Conservation (phyloP, 2,113 vertebrate genomes). For the Polypterus bichir region DNA sequence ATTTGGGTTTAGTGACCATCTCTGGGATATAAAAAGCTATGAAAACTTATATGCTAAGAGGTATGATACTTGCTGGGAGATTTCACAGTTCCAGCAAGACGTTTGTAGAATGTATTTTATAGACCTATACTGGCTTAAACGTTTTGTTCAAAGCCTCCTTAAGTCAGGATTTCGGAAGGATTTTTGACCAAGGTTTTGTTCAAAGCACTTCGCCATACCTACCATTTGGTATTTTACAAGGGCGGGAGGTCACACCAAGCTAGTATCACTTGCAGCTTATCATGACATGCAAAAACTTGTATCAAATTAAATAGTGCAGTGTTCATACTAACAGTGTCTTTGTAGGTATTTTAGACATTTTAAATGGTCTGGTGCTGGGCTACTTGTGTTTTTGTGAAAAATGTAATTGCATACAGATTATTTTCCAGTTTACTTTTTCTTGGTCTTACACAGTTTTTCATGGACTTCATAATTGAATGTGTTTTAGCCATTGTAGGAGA, state of each 20-base stretch:
- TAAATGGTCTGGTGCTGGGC: neutral
- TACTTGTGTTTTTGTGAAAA: neutral
- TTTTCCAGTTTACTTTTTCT: neutral
- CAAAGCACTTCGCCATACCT: conserved; percentile 97
- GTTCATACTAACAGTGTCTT: neutral
- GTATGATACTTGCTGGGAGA: conserved; percentile 70
- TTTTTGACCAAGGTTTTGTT: conserved; percentile 98
- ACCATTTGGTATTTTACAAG: conserved; percentile 61
- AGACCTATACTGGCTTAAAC: conserved; percentile 21
- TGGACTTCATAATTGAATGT: neutral
- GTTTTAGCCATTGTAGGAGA: neutral
- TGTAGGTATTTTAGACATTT: neutral
- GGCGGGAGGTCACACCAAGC: conserved; percentile 58
- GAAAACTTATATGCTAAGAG: conserved; percentile 28
- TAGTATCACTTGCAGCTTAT: conserved; percentile 33
- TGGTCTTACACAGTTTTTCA: neutral
- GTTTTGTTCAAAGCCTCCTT: conserved; percentile 32
- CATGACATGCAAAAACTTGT: neutral
- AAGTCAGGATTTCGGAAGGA: conserved; percentile 81
- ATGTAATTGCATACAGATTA: neutral
- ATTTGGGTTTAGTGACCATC: conserved; percentile 34
- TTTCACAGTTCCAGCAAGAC: conserved; percentile 51
- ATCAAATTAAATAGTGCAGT: neutral
- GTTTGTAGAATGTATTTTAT: conserved; percentile 31
- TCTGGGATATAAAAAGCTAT: conserved; percentile 31